Evolutionary conservation across 92 coral and sea anemone species (phyloP).

Genomic region (Chrysogorgia sp.): DNA sequence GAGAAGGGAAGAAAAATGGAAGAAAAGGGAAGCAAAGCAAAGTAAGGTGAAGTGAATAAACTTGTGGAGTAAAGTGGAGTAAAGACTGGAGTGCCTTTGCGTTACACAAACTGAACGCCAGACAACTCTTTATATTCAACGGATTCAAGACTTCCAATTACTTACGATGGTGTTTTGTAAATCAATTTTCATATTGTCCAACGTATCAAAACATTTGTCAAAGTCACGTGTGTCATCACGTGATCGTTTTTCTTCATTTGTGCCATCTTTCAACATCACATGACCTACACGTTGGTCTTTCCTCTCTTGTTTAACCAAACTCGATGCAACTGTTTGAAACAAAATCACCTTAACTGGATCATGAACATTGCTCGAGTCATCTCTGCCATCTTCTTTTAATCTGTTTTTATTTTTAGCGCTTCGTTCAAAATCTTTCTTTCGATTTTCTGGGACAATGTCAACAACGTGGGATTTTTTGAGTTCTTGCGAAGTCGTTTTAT

Average conservation of each 20-base stretch:
- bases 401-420: background rate
- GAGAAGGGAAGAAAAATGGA: background rate
- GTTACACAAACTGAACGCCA: no score
- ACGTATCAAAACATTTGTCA: constrained; percentile 7
- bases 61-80: no score
- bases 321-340: background rate
- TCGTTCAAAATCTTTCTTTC: background rate
- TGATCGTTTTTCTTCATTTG: background rate
- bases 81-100: no score
- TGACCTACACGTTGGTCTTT: background rate
- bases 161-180: constrained; percentile 35
- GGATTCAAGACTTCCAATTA: background rate
- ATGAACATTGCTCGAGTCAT: background rate
- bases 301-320: background rate
- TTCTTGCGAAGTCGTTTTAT: background rate
- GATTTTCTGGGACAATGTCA: background rate
- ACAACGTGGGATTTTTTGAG: constrained; percentile 12
- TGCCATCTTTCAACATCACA: background rate
- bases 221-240: background rate
- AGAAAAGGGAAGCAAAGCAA: background rate
- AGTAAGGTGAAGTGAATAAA: no score
- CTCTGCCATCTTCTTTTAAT: background rate
- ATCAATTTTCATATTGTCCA: constrained; percentile 32
- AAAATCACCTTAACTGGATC: no score
- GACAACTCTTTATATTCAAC: no score